Evolutionary conservation across 2,113 vertebrate species (phyloP), one percentile per base, ranked within the genome.

Genomic region (Scophthalmus maximus): DNA sequence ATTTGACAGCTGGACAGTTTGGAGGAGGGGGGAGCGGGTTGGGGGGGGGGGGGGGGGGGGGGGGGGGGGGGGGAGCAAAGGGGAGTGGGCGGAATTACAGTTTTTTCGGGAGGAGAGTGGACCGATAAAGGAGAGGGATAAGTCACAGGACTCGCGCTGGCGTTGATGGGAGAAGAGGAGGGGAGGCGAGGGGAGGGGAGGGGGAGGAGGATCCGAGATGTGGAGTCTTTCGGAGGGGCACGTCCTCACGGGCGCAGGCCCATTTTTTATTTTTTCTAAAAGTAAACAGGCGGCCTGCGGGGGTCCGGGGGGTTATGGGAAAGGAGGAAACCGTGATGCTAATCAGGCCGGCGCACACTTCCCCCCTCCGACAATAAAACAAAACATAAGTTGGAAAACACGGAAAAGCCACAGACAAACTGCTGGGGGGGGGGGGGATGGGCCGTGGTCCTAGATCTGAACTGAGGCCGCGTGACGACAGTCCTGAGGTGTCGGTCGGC

Each of bases 251-350:
- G 91, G 91, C 93, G 94, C 94, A 92, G 94, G 95, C 95, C 95
- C 94, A 95, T 96, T 98, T 98, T 96, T 97, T 97, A 95, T 95
- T 95, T 95, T 95, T 95, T 95, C 93, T 95, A 94, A 97, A 96
- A 97, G 96, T 98, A 99, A 99, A 99, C 97, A 98, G 92, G 96
- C 91, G 91, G 95, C 95, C 95, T 93, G 93, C 89, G 95, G 95
- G 96, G 98, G 96, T 98, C 96, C 95, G 94, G 95, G 81, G 96
- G 98, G 98, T 98, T 98, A 97, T 99, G 98, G 98, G 98, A 99
- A 99, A 97, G 95, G 94, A 98, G 98, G 98, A 99, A 99, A 94
- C 95, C 93, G 95, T 94, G 95, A 94, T 96, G 94, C 95, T 99
- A 98, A 99, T 99, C 98, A 96, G 96, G 89, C 93, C 89, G 66